A percentile compares a stretch with the other conserved stretches of the same genome.
Evolutionary conservation across 2,888 invertebrate species (phyloP).

Genomic region (Nemapogon koenigi): DNA sequence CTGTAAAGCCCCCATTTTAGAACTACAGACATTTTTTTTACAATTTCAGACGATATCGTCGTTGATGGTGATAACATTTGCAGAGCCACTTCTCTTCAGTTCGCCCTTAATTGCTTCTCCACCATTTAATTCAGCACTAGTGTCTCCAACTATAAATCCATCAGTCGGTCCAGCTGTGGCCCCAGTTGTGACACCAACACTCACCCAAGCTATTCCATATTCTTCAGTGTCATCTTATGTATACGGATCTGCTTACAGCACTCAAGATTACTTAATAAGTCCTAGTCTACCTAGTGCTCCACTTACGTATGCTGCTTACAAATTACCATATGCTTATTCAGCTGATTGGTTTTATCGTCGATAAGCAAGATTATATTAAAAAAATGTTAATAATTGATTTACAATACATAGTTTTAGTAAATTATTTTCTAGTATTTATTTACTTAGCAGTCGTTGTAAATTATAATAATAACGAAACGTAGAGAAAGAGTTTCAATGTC

Average conservation of each 20-base stretch:
- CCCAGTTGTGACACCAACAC: conserved; percentile 3
- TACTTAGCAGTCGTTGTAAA: too few species aligned
- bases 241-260: conserved; percentile 25
- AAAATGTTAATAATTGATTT: background rate
- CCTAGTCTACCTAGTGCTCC: conserved; percentile 6
- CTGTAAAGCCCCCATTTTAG: background rate
- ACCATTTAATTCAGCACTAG: background rate
- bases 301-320: conserved; percentile 17
- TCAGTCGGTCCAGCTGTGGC: conserved; percentile 2
- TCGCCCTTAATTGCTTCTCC: conserved; percentile 17
- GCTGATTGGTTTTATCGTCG: conserved; percentile 15
- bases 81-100: conserved; percentile 28
- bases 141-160: background rate
- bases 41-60: conserved; percentile 25
- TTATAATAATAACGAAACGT: too few species aligned
- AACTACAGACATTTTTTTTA: background rate
- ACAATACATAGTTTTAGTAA: background rate
- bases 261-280: conserved; percentile 15
- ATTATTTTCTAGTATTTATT: too few species aligned
- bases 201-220: conserved; percentile 19
- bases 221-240: conserved; percentile 26
- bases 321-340: conserved; percentile 24
- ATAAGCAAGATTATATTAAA: conserved; percentile 9
- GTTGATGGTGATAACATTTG: conserved; percentile 24
- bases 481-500: too few species aligned